Evolutionary conservation across 2,888 invertebrate genomes (phyloP).

Genomic region (Schizaphis graminum): DNA sequence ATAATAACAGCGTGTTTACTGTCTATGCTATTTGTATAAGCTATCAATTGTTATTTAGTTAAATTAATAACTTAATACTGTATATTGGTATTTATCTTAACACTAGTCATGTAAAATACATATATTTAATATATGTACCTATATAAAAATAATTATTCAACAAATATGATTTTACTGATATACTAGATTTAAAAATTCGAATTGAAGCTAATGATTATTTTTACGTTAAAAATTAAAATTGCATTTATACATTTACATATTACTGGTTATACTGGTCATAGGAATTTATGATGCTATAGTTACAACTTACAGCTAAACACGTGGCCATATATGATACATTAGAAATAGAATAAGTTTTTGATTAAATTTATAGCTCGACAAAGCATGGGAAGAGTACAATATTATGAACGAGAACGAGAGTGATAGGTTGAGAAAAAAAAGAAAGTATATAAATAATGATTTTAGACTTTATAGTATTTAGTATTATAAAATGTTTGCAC

Average conservation of each 20-base stretch:
- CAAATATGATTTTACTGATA: background rate
- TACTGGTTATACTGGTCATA: background rate
- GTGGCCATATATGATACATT: background rate
- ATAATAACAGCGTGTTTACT: background rate
- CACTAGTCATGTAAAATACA: background rate
- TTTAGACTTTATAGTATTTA: constrained; percentile 4
- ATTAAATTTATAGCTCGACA: background rate
- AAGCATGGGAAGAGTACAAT: background rate
- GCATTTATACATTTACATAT: background rate
- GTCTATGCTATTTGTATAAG: background rate
- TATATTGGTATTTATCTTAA: background rate
- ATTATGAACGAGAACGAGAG: background rate
- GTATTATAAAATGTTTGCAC: background rate
- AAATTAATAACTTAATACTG: background rate
- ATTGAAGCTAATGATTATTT: background rate
- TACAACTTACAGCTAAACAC: background rate
- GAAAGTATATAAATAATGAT: constrained; percentile 32
- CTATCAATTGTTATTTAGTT: background rate
- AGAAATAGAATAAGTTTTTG: background rate
- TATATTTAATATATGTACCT: background rate
- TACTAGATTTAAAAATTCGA: background rate
- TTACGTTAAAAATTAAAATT: background rate
- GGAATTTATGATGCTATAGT: background rate
- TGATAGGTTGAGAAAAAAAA: background rate
- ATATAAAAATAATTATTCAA: background rate